Evolutionary conservation across 2,888 invertebrate species (phyloP).

Genomic region (Chromoteleia sp.): DNA sequence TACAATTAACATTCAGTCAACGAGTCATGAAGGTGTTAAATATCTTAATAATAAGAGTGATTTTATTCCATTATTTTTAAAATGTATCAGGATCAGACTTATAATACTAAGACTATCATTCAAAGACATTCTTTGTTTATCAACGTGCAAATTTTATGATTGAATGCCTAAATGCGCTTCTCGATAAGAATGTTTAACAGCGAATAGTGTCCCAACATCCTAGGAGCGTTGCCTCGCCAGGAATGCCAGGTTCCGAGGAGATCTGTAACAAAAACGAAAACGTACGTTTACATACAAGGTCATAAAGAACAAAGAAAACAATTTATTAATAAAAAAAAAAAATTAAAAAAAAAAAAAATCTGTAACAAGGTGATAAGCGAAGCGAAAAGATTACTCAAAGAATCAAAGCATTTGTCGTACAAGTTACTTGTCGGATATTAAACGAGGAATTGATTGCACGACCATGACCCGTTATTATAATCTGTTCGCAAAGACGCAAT

Average conservation of each 20-base stretch:
- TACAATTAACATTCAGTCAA: constrained; percentile 37
- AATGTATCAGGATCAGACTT: constrained; percentile 44
- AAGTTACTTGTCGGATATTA: no score
- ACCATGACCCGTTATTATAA: constrained; percentile 40
- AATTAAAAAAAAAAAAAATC: no score
- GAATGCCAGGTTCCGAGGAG: constrained; percentile 18
- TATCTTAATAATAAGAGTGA: constrained; percentile 20
- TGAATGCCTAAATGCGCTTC: constrained; percentile 61
- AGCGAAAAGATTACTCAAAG: background rate
- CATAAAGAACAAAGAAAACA: constrained; percentile 5
- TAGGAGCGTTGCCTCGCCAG: background rate
- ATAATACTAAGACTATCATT: constrained; percentile 43
- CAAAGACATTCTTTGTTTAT: constrained; percentile 32
- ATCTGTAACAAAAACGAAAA: constrained; percentile 44
- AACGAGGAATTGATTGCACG: constrained; percentile 3
- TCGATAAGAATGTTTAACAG: constrained; percentile 49
- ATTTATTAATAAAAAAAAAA: no score
- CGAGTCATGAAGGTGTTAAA: constrained; percentile 44
- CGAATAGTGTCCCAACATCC: constrained; percentile 45
- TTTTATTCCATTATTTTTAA: constrained; percentile 24
- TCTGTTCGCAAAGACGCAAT: constrained; percentile 56
- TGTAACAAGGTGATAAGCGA: no score
- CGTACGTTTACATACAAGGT: background rate
- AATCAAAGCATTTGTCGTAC: no score
- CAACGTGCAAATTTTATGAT: constrained; percentile 39